Base-by-base conservation (phyloP, 2,888 invertebrate genomes). In the Shargacucullia verbasci region DNA sequence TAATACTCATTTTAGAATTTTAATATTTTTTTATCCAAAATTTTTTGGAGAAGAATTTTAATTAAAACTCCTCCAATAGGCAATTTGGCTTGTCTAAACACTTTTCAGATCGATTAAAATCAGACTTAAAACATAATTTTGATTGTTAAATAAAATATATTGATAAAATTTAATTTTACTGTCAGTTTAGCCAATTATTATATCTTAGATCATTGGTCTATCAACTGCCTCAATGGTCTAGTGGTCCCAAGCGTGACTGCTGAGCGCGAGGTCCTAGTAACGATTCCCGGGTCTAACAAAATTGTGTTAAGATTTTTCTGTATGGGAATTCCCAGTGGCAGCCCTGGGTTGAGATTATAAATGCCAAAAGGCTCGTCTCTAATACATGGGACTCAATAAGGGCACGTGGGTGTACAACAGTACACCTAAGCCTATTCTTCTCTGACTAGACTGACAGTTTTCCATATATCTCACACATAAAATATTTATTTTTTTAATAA, bases 91-190 rank as follows among this genome's bases (percentile, higher is more conserved):
- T n/a, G 7, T 45, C 35, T 8, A 40, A 33, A 27, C 5, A 33
- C n/a, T 10, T 35, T 40, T 72, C 53, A 71, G 60, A 73, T 71
- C 65, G 54, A 46, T 25, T 12, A 25, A 14, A 9, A 13, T 58
- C 53, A 72, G 65, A 60, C 55, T 69, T 37, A 29, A 44, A 49
- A 34, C 12, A 1, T 10, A 55, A 62, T 47, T 35, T 31, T 0
- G 12, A 47, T 47, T 6, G 35, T 27, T n/a, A 40, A 40, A 39
- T 33, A 31, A 49, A 41, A 15, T 20, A 15, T 12, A 50, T 39
- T 9, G 5, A n/a, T 29, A 35, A 44, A 20, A 12, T 15, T 20
- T 12, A 12, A 14, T 45, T 25, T 29, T 13, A 8, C 13, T 35
- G 40, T 45, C 58, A 10, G 20, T 57, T 25, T 52, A 43, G 11